Base-by-base conservation (phyloP, 2,888 invertebrate genomes). In the Gymnocheta viridis region DNA sequence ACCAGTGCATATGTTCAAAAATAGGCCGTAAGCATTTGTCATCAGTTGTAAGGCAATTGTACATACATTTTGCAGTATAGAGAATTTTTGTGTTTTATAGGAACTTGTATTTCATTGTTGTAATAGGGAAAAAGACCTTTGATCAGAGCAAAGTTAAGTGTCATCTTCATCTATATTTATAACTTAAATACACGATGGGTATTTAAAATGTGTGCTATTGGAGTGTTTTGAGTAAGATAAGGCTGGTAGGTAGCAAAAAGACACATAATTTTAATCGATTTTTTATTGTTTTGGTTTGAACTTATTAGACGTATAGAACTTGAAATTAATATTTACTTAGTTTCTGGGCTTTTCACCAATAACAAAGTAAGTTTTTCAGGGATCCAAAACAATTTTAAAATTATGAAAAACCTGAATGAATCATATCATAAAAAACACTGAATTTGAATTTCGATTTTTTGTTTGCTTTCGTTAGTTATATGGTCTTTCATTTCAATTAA, bases 21-120 rank as follows among this genome's bases (percentile, higher is more conserved):
- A 81, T 84, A 84, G 81, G 69, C 72, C 81, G 72, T 58, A n/a
- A n/a, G n/a, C n/a, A 83, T 77, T 76, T 80, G 83, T 76, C 76
- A 83, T 83, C 70, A 51, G 38, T 32, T 58, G 41, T 6, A 41
- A 17, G 24, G 7, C 41, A n/a, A 14, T n/a, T n/a, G 2, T 38
- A 38, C 9, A 14, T 73, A 62, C 32, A 41, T 41, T 67, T 54
- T 64, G 27, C 41, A 56, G 19, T 44, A 10, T 3, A 19, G 5
- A 56, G 5, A 54, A 29, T 17, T 1, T 3, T n/a, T 54, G 14
- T n/a, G 1, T 49, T 35, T 41, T 51, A n/a, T 38, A 9, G 41
- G 29, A 74, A 22, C 29, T 64, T 64, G n/a, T 32, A 49, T n/a
- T 35, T 47, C 17, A 67, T 29, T 58, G 17, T 35, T 58, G 17